Conservation (phyloP, 2,888 invertebrate genomes). For the Nymphalis urticae region DNA sequence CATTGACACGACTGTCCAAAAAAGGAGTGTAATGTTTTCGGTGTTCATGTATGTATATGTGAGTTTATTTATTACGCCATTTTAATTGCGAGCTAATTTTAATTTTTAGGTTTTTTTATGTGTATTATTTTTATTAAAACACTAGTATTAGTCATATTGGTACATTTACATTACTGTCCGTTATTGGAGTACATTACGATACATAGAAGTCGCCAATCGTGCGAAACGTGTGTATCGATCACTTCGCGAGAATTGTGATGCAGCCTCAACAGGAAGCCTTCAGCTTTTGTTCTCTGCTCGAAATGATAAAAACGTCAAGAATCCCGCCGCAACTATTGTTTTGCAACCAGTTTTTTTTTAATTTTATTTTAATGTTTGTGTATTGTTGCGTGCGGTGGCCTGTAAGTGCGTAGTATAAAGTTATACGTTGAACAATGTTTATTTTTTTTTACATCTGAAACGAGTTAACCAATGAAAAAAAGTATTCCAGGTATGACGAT, state of each 20-base stretch:
- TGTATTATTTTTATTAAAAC: background rate
- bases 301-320: conserved; percentile 81
- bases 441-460: conserved; percentile 12
- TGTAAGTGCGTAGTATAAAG: conserved; percentile 46
- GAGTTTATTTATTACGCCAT: too few relatives aligned
- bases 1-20: too few relatives aligned
- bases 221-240: conserved; percentile 19
- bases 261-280: conserved; percentile 77
- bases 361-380: conserved; percentile 56
- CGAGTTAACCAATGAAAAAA: conserved; percentile 13
- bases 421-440: conserved; percentile 43
- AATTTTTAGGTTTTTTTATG: too few relatives aligned
- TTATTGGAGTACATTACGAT: too few relatives aligned
- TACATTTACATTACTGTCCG: too few relatives aligned
- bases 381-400: conserved; percentile 57
- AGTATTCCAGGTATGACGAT: conserved; percentile 19
- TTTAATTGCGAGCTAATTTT: too few relatives aligned
- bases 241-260: conserved; percentile 76
- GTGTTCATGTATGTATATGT: too few relatives aligned
- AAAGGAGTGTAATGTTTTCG: too few relatives aligned
- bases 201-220: background rate
- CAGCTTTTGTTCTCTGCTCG: conserved; percentile 76
- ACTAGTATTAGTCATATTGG: background rate
- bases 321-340: conserved; percentile 73
- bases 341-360: conserved; percentile 65